phyloP scores from a whole-genome alignment of 2,888 invertebrate species.

The Drosophila austrosaltans region DNA sequence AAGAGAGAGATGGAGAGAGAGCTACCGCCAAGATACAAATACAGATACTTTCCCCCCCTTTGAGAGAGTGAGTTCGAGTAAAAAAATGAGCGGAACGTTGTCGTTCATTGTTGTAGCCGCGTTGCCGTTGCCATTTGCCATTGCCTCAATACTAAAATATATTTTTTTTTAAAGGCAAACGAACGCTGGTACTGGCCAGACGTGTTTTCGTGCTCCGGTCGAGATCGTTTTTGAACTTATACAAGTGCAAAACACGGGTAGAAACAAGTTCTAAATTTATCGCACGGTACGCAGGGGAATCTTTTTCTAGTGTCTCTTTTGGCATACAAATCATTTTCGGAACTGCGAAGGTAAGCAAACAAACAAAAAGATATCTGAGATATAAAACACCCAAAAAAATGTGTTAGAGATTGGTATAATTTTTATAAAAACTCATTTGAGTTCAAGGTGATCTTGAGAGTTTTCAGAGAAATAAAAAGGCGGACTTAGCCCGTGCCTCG shows the following conservation, averaged over 20 bases:
- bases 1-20: background rate
- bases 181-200: conserved; percentile 76
- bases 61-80: background rate
- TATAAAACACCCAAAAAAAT: conserved; percentile 19
- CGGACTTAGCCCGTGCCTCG: conserved; percentile 32
- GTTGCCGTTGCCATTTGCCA: background rate
- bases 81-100: conserved; percentile 9
- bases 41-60: conserved; percentile 29
- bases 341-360: conserved; percentile 70
- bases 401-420: conserved; percentile 14
- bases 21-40: conserved; percentile 20
- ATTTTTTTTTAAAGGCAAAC: conserved; percentile 58
- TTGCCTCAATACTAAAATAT: conserved; percentile 45
- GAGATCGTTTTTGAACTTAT: conserved; percentile 65
- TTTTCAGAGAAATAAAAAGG: conserved; percentile 6
- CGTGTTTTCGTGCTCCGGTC: conserved; percentile 63
- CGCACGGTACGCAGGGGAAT: conserved; percentile 60
- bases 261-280: conserved; percentile 80
- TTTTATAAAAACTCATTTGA: conserved; percentile 29
- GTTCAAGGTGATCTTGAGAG: conserved; percentile 66
- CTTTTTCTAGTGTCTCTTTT: conserved; percentile 53
- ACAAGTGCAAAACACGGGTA: conserved; percentile 54
- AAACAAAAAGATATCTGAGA: conserved; percentile 19
- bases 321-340: conserved; percentile 60
- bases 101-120: background rate